Base-by-base conservation (phyloP, 1,140 invertebrate species). In the Ooceraea biroi region DNA sequence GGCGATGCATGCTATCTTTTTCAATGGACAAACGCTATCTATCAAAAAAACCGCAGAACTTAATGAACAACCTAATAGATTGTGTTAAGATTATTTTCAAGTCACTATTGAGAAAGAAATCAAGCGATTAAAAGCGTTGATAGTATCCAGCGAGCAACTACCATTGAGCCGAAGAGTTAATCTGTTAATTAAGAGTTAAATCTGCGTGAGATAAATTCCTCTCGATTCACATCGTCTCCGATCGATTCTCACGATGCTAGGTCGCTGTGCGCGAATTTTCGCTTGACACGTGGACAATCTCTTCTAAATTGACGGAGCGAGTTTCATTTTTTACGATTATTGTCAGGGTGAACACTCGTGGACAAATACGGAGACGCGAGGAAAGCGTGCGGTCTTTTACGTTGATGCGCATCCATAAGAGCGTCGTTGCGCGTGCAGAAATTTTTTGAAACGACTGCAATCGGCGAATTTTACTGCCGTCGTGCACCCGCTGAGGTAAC, bases 251-350 rank as follows among this genome's bases (percentile, higher is more conserved):
- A 25, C 7, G 30, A 73, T 50, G 14, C 30, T 14, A 50, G n/a
- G 46, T 27, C 66, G 27, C 12, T 55, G 27, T 5, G 0, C 8
- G 36, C 1, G 60, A 68, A 68, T 41, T 66, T 19, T 7, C 7
- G n/a, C 30, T 57, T 19, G 30, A 57, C 57, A n/a, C 17, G 14
- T 41, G 71, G 36, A 73, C 57, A 17, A 30, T n/a, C n/a, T 58
- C 27, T 58, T 58, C 36, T 30, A 44, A 73, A 44, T 14, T 58
- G 36, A 14, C 52, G 19, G 22, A 73, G 36, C 41, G 52, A 30
- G 57, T 44, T 73, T 25, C 52, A 19, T 73, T 73, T 55, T 73
- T 72, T 41, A 73, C 69, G 52, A 44, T 58, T 58, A 22, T 22
- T 8, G 69, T 25, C 19, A 25, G 19, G 36, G 36, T 17, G 52